phyloP scores from a whole-genome alignment of 2,888 invertebrate genomes.

The Agonopterix arenella region DNA sequence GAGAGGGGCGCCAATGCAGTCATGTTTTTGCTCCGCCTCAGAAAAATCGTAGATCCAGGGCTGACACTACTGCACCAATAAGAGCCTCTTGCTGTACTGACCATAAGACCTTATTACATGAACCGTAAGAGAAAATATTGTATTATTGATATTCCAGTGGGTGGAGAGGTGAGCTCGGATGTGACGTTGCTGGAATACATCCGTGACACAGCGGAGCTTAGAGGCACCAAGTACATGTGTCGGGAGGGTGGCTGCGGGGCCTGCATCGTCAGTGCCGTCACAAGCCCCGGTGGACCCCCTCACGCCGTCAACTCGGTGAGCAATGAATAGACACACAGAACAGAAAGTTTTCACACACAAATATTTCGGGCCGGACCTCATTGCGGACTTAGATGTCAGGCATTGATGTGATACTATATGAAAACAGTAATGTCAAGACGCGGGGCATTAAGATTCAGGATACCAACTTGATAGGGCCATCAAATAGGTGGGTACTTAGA shows the following conservation, averaged over 20 bases:
- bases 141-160: conserved; percentile 19
- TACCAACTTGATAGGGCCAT: too few relatives aligned
- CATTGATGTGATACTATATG: neutral
- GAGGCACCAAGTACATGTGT: conserved; percentile 82
- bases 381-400: conserved; percentile 46
- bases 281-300: conserved; percentile 32
- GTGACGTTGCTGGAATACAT: conserved; percentile 78
- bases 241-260: conserved; percentile 82
- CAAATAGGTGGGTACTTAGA: too few relatives aligned
- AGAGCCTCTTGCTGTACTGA: too few relatives aligned
- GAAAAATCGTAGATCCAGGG: too few relatives aligned
- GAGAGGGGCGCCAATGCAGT: too few relatives aligned
- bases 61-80: too few relatives aligned
- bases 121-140: too few relatives aligned
- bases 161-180: conserved; percentile 30
- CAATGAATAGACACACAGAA: neutral
- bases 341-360: neutral
- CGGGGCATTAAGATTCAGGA: too few relatives aligned
- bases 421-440: neutral
- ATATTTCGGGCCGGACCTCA: neutral
- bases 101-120: too few relatives aligned
- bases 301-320: conserved; percentile 80
- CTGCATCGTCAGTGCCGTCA: conserved; percentile 70
- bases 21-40: too few relatives aligned
- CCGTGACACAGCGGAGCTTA: conserved; percentile 70